These are phyloP conservation scores for Lycophotia porphyrea DNA, from an alignment of 2,888 invertebrate genomes.

Conservation along the genomic window DNA sequence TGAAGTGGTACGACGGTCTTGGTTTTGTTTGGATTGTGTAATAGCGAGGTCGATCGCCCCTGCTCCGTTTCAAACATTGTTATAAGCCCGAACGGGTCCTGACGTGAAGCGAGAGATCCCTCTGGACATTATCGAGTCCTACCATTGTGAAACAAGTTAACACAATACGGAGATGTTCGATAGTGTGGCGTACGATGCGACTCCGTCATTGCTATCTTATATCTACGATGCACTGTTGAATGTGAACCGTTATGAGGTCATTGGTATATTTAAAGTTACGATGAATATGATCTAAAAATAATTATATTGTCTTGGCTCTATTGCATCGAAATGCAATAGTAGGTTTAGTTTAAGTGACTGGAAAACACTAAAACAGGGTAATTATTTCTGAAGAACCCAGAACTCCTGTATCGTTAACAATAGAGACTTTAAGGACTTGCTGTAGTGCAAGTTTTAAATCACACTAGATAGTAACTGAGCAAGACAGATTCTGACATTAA, in stretches of 20 bases:
- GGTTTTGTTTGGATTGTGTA: conserved; percentile 81
- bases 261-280: conserved; percentile 34
- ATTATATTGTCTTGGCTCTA: neutral
- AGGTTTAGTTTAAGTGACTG: neutral
- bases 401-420: too few species aligned
- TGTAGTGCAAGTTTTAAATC: too few species aligned
- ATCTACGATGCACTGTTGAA: conserved; percentile 69
- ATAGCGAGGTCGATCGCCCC: conserved; percentile 80
- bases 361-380: neutral
- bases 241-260: conserved; percentile 64
- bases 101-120: conserved; percentile 69
- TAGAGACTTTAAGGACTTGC: neutral
- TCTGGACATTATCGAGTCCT: conserved; percentile 74
- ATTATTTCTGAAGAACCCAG: neutral
- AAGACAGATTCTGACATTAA: neutral
- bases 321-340: neutral
- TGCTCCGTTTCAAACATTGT: conserved; percentile 77
- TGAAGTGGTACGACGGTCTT: conserved; percentile 74
- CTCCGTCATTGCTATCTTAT: conserved; percentile 58
- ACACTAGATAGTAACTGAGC: neutral
- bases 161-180: conserved; percentile 69
- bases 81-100: conserved; percentile 73
- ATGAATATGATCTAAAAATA: neutral
- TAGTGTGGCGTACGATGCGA: conserved; percentile 64
- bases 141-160: conserved; percentile 73